Conservation (phyloP, 1,140 invertebrate genomes). For the Cepaea nemoralis region DNA sequence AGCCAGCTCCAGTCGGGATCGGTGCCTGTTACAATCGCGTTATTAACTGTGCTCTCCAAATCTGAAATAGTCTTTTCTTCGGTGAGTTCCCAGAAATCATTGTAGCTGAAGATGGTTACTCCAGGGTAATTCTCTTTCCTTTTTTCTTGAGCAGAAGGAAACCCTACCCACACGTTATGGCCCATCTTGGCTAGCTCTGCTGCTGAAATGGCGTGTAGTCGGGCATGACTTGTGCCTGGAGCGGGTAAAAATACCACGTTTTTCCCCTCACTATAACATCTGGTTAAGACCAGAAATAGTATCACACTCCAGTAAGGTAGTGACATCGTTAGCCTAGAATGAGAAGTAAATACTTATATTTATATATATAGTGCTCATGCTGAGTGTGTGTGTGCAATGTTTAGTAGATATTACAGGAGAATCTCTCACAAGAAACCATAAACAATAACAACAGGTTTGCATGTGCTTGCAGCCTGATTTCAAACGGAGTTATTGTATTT, state of each 20-base stretch:
- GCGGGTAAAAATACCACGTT: slow-evolving; percentile 53
- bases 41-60: background rate
- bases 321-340: too few species aligned
- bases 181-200: background rate
- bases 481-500: too few species aligned
- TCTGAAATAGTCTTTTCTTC: background rate
- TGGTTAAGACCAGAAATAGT: too few species aligned
- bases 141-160: slow-evolving; percentile 42
- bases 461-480: too few species aligned
- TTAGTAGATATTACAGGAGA: too few species aligned
- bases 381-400: too few species aligned
- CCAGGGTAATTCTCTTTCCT: slow-evolving; percentile 45
- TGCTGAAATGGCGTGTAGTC: slow-evolving; percentile 52
- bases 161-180: background rate
- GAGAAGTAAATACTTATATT: too few species aligned
- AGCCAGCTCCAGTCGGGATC: background rate
- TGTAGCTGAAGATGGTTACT: background rate
- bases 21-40: background rate
- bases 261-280: background rate
- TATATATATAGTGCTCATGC: too few species aligned
- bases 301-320: too few species aligned
- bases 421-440: too few species aligned
- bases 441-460: too few species aligned
- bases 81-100: slow-evolving; percentile 11
- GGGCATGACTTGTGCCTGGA: slow-evolving; percentile 58